Base-by-base conservation (phyloP, 2,888 invertebrate genomes). In the Troglohyphantes excavatus region DNA sequence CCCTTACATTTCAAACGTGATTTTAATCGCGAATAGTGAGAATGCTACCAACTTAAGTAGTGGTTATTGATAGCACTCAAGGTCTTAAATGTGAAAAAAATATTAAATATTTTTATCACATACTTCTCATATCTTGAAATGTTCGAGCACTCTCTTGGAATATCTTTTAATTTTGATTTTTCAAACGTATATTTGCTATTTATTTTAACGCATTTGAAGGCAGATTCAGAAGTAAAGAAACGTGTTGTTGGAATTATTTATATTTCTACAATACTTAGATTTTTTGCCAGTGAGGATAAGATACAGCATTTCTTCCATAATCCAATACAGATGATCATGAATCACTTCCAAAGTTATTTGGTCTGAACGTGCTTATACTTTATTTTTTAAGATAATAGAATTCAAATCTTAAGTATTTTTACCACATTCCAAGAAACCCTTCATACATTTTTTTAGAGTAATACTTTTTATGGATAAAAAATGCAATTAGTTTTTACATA, bases 81-180 rank as follows among this genome's bases (percentile, higher is more conserved):
- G 29, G 21, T 0, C 43, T 61, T 21, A 29, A 59, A 33, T 75
- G 0, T 46, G n/a, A 39, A 33, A 76, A 75, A 75, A 76, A 33
- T 17, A 63, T 72, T 43, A 43, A 72, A 63, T 76, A 63, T 76
- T 76, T 63, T 76, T 21, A 63, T 65, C 63, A 63, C 43, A 76
- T 61, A 33, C 19, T 19, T 23, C 23, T 39, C 5, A 33, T 76
- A 23, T 21, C 23, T 3, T 17, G n/a, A 65, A 29, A 61, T 29
- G 5, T 27, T 65, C 9, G 59, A 33, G 19, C 21, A 2, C 29
- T 76, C n/a, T 53, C 53, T 33, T 9, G 17, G 61, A 17, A 59
- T n/a, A 33, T 61, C 61, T 63, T 76, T 63, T 33, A 33, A 43
- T 72, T 46, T 46, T 46, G 46, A 13, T 76, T 39, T 43, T 63